Base-by-base conservation (phyloP, 1,140 invertebrate genomes). In the Pararge aegeria region DNA sequence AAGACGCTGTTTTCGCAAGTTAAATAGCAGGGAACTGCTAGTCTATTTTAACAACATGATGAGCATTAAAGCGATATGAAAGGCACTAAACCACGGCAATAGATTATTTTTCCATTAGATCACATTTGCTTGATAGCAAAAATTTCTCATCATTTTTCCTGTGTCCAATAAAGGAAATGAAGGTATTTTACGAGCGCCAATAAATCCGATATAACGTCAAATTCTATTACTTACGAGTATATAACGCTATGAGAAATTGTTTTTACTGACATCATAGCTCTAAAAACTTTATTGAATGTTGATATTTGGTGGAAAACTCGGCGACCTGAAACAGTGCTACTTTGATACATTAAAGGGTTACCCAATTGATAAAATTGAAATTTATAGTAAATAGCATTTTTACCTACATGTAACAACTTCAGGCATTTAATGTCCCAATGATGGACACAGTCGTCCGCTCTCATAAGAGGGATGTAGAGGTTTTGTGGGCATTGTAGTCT, bases 141-240 rank as follows among this genome's bases (percentile, higher is more conserved):
- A 42, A 42, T 42, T 42, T 42, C 38, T 15, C 38, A 42, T 42
- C 38, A 42, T 42, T 16, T 42, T 42, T 42, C 38, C 16, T 10
- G 38, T 42, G 38, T 42, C 38, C 38, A 42, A 42, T 42, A 42
- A 42, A 42, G 13, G 38, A 18, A 42, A 42, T 42, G 38, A 42
- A 42, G 38, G 38, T 42, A 42, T 42, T 42, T 42, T 42, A 42
- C 16, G 38, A 42, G 38, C 38, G 6, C 15, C 38, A 15, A 42
- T 42, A 18, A 42, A 42, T 42, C 38, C 6, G 38, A 42, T 42
- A 18, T 42, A 16, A 42, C 38, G 38, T 42, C 38, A 42, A 42
- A 42, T 42, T 42, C 13, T 42, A 42, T 42, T 42, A 42, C 38
- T 16, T 42, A n/a, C n/a, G n/a, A n/a, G n/a, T n/a, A 18, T 15